These are phyloP conservation scores for Xerus inauris DNA, from an alignment of 2,113 vertebrate genomes.

Conservation along the genomic window DNA sequence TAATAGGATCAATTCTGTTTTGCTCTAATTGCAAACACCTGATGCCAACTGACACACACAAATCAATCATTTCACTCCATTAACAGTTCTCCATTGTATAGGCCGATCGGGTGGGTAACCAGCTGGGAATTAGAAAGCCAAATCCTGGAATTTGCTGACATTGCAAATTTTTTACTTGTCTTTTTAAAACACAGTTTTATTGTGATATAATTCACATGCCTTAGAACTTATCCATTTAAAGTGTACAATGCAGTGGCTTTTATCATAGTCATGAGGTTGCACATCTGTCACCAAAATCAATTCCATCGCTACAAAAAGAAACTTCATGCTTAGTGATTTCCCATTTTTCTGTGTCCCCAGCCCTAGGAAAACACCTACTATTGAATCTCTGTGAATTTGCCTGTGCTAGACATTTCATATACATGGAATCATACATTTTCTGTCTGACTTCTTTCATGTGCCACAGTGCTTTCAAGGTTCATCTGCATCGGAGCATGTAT, in stretches of 20 bases:
- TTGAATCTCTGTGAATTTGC: not conserved
- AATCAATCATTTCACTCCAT: not conserved
- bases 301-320: not conserved
- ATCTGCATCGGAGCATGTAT: fast-evolving
- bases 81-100: not conserved
- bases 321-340: too few relatives aligned
- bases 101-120: not conserved
- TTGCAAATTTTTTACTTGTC: not conserved
- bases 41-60: not conserved
- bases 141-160: not conserved
- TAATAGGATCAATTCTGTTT: not conserved
- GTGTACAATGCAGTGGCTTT: not conserved
- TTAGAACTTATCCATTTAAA: not conserved
- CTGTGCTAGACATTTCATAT: not conserved
- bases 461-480: not conserved
- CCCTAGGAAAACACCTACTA: not conserved
- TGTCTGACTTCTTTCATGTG: not conserved
- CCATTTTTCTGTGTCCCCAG: fast-evolving
- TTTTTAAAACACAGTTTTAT: not conserved
- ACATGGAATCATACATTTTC: not conserved
- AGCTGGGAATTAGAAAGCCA: not conserved
- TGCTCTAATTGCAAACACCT: not conserved
- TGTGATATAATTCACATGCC: not conserved
- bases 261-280: not conserved
- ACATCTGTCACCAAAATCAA: not conserved